Conservation (phyloP, 2,888 invertebrate species). For the Metellina segmentata region DNA sequence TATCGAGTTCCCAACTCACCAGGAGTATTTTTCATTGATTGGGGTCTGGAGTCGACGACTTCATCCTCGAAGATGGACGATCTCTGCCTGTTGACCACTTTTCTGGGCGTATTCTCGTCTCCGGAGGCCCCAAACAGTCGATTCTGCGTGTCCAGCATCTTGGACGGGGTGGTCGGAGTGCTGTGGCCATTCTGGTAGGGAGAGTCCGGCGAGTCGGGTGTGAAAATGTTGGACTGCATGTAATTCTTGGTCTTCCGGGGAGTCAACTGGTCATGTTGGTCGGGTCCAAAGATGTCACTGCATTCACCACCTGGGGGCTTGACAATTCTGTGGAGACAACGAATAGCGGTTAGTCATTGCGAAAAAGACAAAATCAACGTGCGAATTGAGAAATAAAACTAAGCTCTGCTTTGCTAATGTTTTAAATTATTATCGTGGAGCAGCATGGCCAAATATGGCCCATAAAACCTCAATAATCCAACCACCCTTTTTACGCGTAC, state of each 20-base stretch:
- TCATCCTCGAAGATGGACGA: conserved; percentile 78
- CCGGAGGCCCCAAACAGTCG: conserved; percentile 76
- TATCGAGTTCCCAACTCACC: conserved; percentile 21
- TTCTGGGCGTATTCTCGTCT: conserved; percentile 75
- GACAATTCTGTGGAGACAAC: conserved; percentile 52
- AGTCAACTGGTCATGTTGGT: conserved; percentile 39
- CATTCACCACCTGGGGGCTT: conserved; percentile 78
- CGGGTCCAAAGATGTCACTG: conserved; percentile 77
- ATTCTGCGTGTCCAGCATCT: conserved; percentile 72
- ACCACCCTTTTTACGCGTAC: no score
- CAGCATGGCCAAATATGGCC: no score
- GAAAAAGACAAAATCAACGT: no score
- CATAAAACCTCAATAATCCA: no score
- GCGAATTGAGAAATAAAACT: no score
- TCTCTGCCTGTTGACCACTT: conserved; percentile 78
- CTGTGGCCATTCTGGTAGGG: conserved; percentile 30
- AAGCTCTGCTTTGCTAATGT: no score
- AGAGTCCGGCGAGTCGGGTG: conserved; percentile 47
- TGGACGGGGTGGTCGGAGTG: conserved; percentile 41
- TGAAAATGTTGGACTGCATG: conserved; percentile 73
- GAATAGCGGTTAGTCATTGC: background rate
- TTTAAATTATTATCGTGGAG: no score
- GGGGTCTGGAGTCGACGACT: conserved; percentile 41
- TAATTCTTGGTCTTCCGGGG: conserved; percentile 66
- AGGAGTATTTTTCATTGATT: conserved; percentile 33